These are phyloP conservation scores for Malthinus seriepunctatus DNA, from an alignment of 2,888 invertebrate genomes.

Conservation along the genomic window DNA sequence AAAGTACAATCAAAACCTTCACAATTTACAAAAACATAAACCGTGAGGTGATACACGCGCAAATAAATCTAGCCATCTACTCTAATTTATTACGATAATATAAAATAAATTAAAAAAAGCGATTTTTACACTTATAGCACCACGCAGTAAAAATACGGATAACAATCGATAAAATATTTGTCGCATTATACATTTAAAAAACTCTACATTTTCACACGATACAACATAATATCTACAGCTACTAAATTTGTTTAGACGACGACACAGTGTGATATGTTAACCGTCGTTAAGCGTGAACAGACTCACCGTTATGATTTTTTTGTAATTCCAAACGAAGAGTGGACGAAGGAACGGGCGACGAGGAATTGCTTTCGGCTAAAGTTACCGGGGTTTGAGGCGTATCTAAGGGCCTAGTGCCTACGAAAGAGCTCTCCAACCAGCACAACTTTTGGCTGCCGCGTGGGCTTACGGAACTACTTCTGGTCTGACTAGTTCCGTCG, in stretches of 20 bases:
- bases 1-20: conserved; percentile 51
- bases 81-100: not conserved
- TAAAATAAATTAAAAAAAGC: conserved; percentile 23
- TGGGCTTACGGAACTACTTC: conserved; percentile 48
- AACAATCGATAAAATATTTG: conserved; percentile 14
- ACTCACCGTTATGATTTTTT: conserved; percentile 56
- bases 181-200: conserved; percentile 13
- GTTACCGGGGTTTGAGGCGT: conserved; percentile 77
- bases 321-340: conserved; percentile 59
- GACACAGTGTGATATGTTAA: conserved; percentile 9
- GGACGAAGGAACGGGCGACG: conserved; percentile 42
- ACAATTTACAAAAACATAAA: conserved; percentile 53
- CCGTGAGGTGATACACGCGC: conserved; percentile 52
- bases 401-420: conserved; percentile 81
- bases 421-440: conserved; percentile 93
- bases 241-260: conserved; percentile 9
- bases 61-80: not conserved
- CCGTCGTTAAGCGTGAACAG: conserved; percentile 45
- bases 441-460: conserved; percentile 73
- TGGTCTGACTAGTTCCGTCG: conserved; percentile 12
- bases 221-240: conserved; percentile 14
- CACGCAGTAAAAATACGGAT: conserved; percentile 21
- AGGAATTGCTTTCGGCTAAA: conserved; percentile 49
- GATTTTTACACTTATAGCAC: conserved; percentile 28
- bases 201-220: conserved; percentile 22